Percentiles rank a stretch among this genome's conserved stretches.
Evolutionary conservation across 1,140 invertebrate genomes (phyloP).

Genomic region (Trissolcus basalis): DNA sequence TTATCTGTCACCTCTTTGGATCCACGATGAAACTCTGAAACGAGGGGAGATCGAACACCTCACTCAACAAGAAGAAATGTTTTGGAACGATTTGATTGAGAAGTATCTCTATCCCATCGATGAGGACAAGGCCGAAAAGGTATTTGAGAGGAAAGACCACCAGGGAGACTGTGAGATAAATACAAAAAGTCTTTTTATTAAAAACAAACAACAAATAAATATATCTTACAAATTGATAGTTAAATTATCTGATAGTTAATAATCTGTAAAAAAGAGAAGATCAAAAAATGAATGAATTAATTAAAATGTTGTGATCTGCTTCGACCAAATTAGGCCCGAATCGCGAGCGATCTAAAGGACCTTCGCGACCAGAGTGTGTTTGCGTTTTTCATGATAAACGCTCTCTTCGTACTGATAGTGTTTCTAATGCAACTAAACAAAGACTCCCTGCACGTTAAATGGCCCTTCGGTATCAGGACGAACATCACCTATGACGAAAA

Average conservation of each 20-base stretch:
- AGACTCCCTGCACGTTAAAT: constrained; percentile 93
- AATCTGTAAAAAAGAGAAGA: too few species aligned
- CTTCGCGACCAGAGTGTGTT: constrained; percentile 95
- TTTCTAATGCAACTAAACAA: constrained; percentile 98
- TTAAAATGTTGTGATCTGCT: too few species aligned
- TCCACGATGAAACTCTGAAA: constrained; percentile 92
- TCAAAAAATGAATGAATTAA: too few species aligned
- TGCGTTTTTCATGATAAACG: constrained; percentile 98
- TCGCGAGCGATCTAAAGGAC: constrained; percentile 92
- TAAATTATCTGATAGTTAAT: too few species aligned
- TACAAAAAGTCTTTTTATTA: neutral
- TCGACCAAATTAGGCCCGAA: constrained; percentile 83
- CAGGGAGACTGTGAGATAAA: neutral
- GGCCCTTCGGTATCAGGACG: constrained; percentile 94
- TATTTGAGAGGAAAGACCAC: constrained; percentile 68
- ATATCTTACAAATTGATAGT: too few species aligned
- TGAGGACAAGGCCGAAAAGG: constrained; percentile 93
- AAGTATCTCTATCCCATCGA: constrained; percentile 97
- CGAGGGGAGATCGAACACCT: constrained; percentile 93
- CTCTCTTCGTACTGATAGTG: constrained; percentile 97
- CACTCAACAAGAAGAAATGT: constrained; percentile 87
- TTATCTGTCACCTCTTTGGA: constrained; percentile 91
- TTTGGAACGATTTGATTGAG: constrained; percentile 95
- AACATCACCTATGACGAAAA: constrained; percentile 93
- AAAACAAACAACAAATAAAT: too few species aligned